phyloP scores from a whole-genome alignment of 2,797 vertebrate species.

The Morelia viridis region DNA sequence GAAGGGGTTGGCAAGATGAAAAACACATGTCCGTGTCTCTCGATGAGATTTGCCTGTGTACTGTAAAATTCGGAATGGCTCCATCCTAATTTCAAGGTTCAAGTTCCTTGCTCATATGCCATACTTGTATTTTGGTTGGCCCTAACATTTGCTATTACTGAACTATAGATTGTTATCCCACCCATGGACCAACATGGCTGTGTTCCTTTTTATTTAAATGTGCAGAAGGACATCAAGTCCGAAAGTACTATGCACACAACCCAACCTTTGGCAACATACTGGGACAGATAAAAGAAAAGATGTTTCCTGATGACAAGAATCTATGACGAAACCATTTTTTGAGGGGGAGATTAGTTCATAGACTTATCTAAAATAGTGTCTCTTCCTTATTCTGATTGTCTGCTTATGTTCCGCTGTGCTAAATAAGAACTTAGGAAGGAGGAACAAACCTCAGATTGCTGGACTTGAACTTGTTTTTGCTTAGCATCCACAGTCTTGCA shows the following conservation, averaged over 20 bases:
- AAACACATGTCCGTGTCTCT: no score
- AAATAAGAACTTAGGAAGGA: not conserved
- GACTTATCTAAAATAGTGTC: not conserved
- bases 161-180: no score
- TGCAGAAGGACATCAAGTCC: not conserved
- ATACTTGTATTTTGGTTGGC: no score
- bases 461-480: not conserved
- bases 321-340: not conserved
- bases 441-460: not conserved
- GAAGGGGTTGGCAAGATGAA: not conserved
- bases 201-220: not conserved
- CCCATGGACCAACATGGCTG: no score
- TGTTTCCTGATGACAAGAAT: not conserved
- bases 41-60: no score
- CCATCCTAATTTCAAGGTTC: not conserved
- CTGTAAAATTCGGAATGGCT: not conserved
- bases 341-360: not conserved
- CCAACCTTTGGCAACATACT: not conserved
- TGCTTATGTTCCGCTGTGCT: not conserved
- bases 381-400: not conserved
- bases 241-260: not conserved
- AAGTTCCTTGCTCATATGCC: not conserved
- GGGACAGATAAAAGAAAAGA: not conserved
- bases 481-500: no score
- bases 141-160: no score